Evolutionary conservation across 1,140 invertebrate genomes (phyloP).

Genomic region (Pogonomyrmex californicus): DNA sequence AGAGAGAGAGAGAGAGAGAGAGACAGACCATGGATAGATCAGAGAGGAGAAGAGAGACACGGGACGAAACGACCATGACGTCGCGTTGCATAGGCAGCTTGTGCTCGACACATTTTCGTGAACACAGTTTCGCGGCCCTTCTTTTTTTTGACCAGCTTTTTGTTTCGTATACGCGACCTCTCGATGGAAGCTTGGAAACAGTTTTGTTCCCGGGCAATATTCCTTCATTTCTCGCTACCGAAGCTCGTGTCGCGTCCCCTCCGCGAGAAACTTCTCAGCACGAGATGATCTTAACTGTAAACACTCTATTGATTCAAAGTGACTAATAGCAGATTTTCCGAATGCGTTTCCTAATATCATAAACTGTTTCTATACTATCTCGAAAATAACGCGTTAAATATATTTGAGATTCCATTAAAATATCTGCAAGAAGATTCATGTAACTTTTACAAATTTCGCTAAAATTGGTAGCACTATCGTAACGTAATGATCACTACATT

Average conservation of each 20-base stretch:
- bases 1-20: conserved; percentile 13
- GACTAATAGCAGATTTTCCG: neutral
- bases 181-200: conserved; percentile 58
- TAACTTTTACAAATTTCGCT: neutral
- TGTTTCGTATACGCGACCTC: conserved; percentile 61
- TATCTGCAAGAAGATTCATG: neutral
- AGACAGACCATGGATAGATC: neutral
- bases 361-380: neutral
- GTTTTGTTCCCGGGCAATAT: conserved; percentile 63
- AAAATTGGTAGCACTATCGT: neutral
- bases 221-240: conserved; percentile 63
- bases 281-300: conserved; percentile 1
- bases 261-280: conserved; percentile 30
- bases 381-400: neutral
- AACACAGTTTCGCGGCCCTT: conserved; percentile 67
- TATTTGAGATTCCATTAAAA: neutral
- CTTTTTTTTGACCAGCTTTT: conserved; percentile 64
- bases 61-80: conserved; percentile 66
- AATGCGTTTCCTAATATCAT: neutral
- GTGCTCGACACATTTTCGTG: conserved; percentile 73
- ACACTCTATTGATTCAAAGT: neutral
- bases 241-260: conserved; percentile 39
- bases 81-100: conserved; percentile 70
- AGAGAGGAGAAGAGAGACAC: conserved; percentile 30
- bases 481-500: neutral